A percentile compares a stretch with the other conserved stretches of the same genome.
Conservation (phyloP, 2,797 vertebrate species). For the Pterois miles region DNA sequence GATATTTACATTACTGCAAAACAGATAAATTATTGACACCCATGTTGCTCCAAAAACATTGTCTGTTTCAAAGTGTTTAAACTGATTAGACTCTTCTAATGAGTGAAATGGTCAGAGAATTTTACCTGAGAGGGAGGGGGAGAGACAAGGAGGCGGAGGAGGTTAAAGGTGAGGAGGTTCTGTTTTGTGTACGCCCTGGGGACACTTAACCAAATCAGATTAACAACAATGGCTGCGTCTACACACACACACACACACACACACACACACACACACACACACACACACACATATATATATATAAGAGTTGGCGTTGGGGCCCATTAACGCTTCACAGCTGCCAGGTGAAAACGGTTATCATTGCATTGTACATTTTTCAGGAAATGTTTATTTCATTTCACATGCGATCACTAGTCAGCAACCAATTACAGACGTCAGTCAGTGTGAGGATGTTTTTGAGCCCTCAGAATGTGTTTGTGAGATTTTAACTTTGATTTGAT, state of each 20-base stretch:
- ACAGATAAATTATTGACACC: background rate
- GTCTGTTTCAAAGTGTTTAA: constrained; percentile 42
- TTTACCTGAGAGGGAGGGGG: constrained; percentile 47
- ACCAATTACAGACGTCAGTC: background rate
- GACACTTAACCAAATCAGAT: constrained; percentile 92
- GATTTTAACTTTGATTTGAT: background rate
- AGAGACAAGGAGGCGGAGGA: constrained; percentile 24
- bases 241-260: constrained; percentile 29
- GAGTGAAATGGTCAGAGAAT: constrained; percentile 41
- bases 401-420: background rate
- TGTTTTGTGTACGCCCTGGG: constrained; percentile 86
- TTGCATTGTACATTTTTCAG: constrained; percentile 6
- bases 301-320: constrained; percentile 35
- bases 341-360: background rate
- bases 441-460: background rate
- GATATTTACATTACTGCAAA: background rate
- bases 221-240: constrained; percentile 91
- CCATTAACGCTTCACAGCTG: constrained; percentile 12
- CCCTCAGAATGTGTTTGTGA: background rate
- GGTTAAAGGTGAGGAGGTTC: constrained; percentile 81
- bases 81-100: constrained; percentile 63
- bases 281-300: constrained; percentile 34
- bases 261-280: constrained; percentile 27
- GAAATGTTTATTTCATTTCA: background rate
- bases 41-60: background rate